Conservation (phyloP, 2,888 invertebrate species). For the Drosophila percnosoma region DNA sequence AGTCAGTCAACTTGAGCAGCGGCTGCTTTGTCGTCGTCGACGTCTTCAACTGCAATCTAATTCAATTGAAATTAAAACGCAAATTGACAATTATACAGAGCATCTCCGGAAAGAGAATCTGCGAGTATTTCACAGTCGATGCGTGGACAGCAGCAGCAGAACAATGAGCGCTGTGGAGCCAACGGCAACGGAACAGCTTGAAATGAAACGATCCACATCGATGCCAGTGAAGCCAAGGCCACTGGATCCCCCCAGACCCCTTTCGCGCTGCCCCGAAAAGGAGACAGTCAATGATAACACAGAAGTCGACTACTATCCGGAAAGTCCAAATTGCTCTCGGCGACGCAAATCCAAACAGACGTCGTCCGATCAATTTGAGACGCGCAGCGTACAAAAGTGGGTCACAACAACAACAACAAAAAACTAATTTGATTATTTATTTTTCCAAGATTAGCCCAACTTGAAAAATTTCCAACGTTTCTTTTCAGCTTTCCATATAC, state of each 20-base stretch:
- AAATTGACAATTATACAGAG: conserved; percentile 70
- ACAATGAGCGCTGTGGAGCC: conserved; percentile 44
- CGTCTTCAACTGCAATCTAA: conserved; percentile 63
- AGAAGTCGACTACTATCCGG: conserved; percentile 78
- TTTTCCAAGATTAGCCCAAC: background rate
- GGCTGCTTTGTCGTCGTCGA: conserved; percentile 6
- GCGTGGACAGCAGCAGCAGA: conserved; percentile 44
- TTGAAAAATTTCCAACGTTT: background rate
- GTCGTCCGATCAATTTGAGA: conserved; percentile 59
- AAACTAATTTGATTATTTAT: conserved; percentile 15
- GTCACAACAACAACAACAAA: conserved; percentile 37
- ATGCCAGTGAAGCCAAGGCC: conserved; percentile 84
- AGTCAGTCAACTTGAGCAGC: conserved; percentile 43
- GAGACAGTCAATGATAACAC: conserved; percentile 74
- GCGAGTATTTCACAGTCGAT: conserved; percentile 30
- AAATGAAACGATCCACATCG: conserved; percentile 82
- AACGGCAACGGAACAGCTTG: conserved; percentile 29
- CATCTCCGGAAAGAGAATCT: conserved; percentile 29
- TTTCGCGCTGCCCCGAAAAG: conserved; percentile 83
- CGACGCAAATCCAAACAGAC: conserved; percentile 60
- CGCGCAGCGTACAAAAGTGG: conserved; percentile 80
- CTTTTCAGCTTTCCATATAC: conserved; percentile 66
- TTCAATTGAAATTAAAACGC: conserved; percentile 76
- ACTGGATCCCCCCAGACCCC: conserved; percentile 66
- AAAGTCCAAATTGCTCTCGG: conserved; percentile 72